phyloP scores from a whole-genome alignment of 2,113 vertebrate genomes.

The Potamarius usumacintae region DNA sequence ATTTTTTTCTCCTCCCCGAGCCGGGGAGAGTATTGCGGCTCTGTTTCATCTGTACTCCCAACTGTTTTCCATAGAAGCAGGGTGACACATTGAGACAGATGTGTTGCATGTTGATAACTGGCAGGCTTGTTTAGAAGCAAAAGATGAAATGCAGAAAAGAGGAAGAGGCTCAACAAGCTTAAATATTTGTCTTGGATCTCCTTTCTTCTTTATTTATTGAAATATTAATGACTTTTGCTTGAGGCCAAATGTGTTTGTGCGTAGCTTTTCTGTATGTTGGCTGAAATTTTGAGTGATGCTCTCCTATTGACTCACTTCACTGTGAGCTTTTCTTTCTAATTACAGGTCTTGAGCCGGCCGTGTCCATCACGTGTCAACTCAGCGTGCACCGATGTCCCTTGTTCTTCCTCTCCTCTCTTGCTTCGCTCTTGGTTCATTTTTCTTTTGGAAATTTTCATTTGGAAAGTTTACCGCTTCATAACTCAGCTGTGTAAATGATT shows the following conservation, averaged over 20 bases:
- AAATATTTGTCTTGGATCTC: conserved; percentile 59
- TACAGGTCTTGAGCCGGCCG: conserved; percentile 39
- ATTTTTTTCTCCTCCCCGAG: conserved; percentile 34
- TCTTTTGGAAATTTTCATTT: conserved; percentile 20
- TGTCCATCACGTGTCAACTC: conserved; percentile 29
- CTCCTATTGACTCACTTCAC: conserved; percentile 52
- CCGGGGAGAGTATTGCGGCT: conserved; percentile 54
- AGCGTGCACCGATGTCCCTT: not conserved
- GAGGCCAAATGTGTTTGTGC: conserved; percentile 62
- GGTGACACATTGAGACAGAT: conserved; percentile 48
- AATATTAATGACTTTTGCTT: conserved; percentile 66
- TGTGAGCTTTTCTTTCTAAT: conserved; percentile 53
- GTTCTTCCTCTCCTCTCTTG: conserved; percentile 4
- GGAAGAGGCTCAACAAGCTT: conserved; percentile 47
- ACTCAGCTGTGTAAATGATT: conserved; percentile 38
- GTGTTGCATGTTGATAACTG: conserved; percentile 50
- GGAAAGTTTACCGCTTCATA: conserved; percentile 45
- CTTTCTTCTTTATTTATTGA: conserved; percentile 64
- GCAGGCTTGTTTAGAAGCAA: conserved; percentile 37
- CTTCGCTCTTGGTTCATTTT: conserved; percentile 17
- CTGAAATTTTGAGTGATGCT: conserved; percentile 50
- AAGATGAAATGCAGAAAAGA: conserved; percentile 46
- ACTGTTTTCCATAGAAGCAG: conserved; percentile 43
- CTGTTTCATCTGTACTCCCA: conserved; percentile 55
- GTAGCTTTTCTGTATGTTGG: conserved; percentile 48